Evolutionary conservation across 1,140 invertebrate genomes (phyloP), one percentile per base, ranked within the genome.

Genomic region (Megalonaias nervosa): DNA sequence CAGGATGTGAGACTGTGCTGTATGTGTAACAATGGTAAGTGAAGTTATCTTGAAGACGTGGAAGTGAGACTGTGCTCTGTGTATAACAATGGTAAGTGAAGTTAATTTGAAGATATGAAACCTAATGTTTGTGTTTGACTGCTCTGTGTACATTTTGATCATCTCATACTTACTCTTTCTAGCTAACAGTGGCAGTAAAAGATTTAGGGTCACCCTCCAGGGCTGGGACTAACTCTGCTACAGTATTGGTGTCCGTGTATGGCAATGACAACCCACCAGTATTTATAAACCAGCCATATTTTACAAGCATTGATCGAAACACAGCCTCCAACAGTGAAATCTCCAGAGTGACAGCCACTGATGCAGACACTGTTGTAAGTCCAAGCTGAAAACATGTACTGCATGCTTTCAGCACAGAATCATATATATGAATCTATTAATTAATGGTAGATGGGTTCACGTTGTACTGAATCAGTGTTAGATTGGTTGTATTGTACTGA

Each of bases 201-300:
- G 87, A 88, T 72, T 26, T 71, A 16, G 87, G 84, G 31, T 69
- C 59, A 26, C 87, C 87, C 13, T 68, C 81, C 12, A 72, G 71
- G 16, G 56, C 66, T 14, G 82, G 81, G 14, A 74, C 75, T 60
- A 83, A 82, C 12, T 71, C 74, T 21, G 78, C 77, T 12, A 71
- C 77, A 59, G 79, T 82, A 6, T 67, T 74, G 59, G 75, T 85
- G 9, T 77, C 31, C 58, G 79, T 84, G 17, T 68, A 76, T 21
- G 70, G 81, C 61, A 85, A 85, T 71, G 68, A 82, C 60, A 71
- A 65, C 64, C 15, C 75, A 17, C 84, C 84, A 19, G 56, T 66
- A 12, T 84, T 86, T 62, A 5, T 17, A 13, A 38, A 70, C 17
- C 57, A 66, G 26, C 78, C 80, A 23, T 82, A 80, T 69, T n/a